Percentiles rank a stretch among this genome's conserved stretches.
Conservation (phyloP, 1,140 invertebrate genomes). For the Drosophila truncata region DNA sequence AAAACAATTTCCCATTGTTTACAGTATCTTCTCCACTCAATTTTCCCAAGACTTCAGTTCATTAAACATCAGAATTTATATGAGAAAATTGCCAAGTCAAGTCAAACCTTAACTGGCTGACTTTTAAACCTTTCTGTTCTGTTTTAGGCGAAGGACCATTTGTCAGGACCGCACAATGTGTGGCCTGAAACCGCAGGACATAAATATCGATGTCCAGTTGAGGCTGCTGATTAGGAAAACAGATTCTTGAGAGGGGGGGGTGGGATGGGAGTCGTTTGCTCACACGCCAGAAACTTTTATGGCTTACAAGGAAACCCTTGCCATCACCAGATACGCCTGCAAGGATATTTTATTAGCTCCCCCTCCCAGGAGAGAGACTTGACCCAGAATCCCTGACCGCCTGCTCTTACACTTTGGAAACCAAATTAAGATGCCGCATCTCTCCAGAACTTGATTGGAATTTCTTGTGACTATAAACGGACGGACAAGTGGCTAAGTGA, state of each 20-base stretch:
- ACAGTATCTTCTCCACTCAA: background rate
- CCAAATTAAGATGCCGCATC: slow-evolving; percentile 14
- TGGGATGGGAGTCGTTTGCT: slow-evolving; percentile 7
- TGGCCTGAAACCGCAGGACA: slow-evolving; percentile 49
- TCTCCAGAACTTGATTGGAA: slow-evolving; percentile 2
- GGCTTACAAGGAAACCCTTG: slow-evolving; percentile 31
- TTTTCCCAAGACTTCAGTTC: slow-evolving; percentile 18
- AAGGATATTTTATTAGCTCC: slow-evolving; percentile 46
- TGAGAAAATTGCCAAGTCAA: slow-evolving; percentile 32
- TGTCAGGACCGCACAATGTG: slow-evolving; percentile 65
- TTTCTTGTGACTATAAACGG: background rate
- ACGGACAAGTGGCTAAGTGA: slow-evolving; percentile 10
- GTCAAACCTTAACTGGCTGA: slow-evolving; percentile 16
- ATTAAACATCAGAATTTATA: slow-evolving; percentile 26
- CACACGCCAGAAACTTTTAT: slow-evolving; percentile 37
- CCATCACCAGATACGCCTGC: slow-evolving; percentile 11
- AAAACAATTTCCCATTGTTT: slow-evolving; percentile 1
- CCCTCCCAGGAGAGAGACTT: slow-evolving; percentile 15
- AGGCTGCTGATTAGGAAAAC: slow-evolving; percentile 35
- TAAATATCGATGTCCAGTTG: slow-evolving; percentile 73
- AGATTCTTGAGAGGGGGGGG: background rate
- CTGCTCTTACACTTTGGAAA: slow-evolving; percentile 26
- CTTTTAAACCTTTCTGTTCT: slow-evolving; percentile 9
- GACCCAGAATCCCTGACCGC: slow-evolving; percentile 13
- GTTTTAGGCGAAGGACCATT: slow-evolving; percentile 27